Conservation (phyloP, 2,113 vertebrate genomes). For the Hymenochirus boettgeri region DNA sequence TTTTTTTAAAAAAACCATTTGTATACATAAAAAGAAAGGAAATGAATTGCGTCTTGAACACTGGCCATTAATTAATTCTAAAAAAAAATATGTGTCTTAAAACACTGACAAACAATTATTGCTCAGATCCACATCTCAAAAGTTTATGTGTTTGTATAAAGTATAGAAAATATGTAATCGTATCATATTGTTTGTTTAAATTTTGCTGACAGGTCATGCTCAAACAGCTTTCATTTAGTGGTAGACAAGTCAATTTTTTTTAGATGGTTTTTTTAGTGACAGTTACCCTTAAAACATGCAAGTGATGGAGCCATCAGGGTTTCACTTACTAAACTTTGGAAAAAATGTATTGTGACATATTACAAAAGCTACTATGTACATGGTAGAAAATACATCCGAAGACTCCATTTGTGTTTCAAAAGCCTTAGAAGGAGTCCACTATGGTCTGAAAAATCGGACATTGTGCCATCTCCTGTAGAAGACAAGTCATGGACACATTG, state of each 20-base stretch:
- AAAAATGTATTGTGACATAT: slow-evolving; percentile 69
- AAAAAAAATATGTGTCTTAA: not conserved
- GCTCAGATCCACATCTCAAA: slow-evolving; percentile 50
- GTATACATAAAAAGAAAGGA: no score
- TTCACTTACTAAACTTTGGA: slow-evolving; percentile 77
- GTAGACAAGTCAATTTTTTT: no score
- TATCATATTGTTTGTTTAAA: slow-evolving; percentile 67
- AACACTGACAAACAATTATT: slow-evolving; percentile 35
- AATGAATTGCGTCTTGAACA: no score
- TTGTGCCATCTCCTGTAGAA: slow-evolving; percentile 88
- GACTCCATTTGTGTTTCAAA: slow-evolving; percentile 50
- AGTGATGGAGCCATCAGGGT: slow-evolving; percentile 78
- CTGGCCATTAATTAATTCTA: not conserved
- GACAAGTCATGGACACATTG: slow-evolving; percentile 86
- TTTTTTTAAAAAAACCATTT: no score
- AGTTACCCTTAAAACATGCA: slow-evolving; percentile 82
- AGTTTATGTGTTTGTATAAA: slow-evolving; percentile 52
- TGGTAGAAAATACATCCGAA: slow-evolving; percentile 62
- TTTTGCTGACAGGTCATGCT: slow-evolving; percentile 91
- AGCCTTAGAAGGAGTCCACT: slow-evolving; percentile 85
- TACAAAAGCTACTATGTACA: slow-evolving; percentile 83
- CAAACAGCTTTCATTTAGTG: slow-evolving; percentile 61
- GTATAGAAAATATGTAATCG: slow-evolving; percentile 53
- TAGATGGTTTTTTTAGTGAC: slow-evolving; percentile 65
- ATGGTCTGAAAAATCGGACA: slow-evolving; percentile 82